phyloP scores from a whole-genome alignment of 1,140 invertebrate species.

The Plectus sambesii region DNA sequence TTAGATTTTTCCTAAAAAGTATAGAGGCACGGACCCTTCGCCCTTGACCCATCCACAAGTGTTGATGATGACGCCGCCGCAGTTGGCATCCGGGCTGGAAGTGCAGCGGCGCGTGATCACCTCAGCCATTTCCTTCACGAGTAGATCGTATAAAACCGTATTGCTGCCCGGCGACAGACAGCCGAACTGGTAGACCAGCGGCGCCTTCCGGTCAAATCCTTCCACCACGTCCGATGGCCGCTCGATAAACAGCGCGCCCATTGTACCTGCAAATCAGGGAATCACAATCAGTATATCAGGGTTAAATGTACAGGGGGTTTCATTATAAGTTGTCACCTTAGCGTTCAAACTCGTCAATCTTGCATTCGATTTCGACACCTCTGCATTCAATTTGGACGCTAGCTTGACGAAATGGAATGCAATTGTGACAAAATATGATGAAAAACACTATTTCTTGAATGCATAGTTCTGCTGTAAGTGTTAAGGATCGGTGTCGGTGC shows the following conservation, averaged over 20 bases:
- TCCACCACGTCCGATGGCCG: conserved; percentile 37
- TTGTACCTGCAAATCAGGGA: conserved; percentile 39
- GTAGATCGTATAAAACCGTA: conserved; percentile 68
- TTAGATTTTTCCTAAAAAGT: conserved; percentile 81
- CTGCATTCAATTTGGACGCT: no score
- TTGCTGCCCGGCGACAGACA: conserved; percentile 68
- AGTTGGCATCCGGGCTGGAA: conserved; percentile 37
- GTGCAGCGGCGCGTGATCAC: conserved; percentile 14
- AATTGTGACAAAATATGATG: no score
- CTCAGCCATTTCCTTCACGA: conserved; percentile 66
- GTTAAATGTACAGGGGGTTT: no score
- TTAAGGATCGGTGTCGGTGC: no score
- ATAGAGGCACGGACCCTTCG: conserved; percentile 60
- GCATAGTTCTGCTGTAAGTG: no score
- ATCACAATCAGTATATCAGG: no score
- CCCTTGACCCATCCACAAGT: conserved; percentile 94
- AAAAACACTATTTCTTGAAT: no score
- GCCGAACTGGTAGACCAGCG: conserved; percentile 63
- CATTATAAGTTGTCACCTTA: no score
- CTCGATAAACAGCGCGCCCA: conserved; percentile 34
- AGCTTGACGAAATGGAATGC: no score
- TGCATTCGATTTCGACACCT: no score
- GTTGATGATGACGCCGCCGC: conserved; percentile 89
- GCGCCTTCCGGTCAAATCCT: conserved; percentile 29
- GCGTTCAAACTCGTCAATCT: no score